Evolutionary conservation across 2,888 invertebrate genomes (phyloP).

Genomic region (Sipunculus nudus): DNA sequence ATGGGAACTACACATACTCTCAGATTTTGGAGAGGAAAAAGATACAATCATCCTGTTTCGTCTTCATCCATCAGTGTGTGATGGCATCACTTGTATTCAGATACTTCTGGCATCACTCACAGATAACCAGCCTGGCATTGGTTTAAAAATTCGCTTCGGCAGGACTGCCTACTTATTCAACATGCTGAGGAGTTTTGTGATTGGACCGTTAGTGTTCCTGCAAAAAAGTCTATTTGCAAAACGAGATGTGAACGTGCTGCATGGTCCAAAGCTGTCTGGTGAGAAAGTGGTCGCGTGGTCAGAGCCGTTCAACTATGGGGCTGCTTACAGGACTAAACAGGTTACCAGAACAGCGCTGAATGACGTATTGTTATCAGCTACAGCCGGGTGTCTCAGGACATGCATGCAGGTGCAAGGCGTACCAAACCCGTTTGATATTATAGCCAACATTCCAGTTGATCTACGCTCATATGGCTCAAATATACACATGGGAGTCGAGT

Average conservation of each 20-base stretch:
- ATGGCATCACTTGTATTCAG: conserved; percentile 69
- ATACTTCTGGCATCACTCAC: conserved; percentile 65
- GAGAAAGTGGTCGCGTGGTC: conserved; percentile 68
- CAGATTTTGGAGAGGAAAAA: conserved; percentile 64
- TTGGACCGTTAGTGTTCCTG: conserved; percentile 69
- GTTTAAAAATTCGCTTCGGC: conserved; percentile 64
- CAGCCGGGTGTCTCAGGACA: conserved; percentile 69
- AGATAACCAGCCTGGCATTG: conserved; percentile 51
- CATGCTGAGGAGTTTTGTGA: conserved; percentile 67
- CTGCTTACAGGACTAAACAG: conserved; percentile 69
- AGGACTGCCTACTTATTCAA: conserved; percentile 66
- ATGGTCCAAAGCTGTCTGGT: conserved; percentile 56
- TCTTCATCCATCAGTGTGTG: conserved; percentile 70
- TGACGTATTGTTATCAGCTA: conserved; percentile 70
- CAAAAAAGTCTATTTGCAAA: conserved; percentile 67
- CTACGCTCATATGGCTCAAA: conserved; percentile 42
- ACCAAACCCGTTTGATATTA: conserved; percentile 69
- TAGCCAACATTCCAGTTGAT: conserved; percentile 62
- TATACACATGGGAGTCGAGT: conserved; percentile 42
- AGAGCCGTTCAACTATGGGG: conserved; percentile 66
- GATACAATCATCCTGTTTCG: conserved; percentile 68
- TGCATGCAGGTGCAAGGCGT: conserved; percentile 69
- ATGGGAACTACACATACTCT: conserved; percentile 71
- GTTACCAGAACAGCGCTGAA: conserved; percentile 70
- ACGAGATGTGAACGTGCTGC: conserved; percentile 68